phyloP scores from a whole-genome alignment of 2,888 invertebrate species.

The Platycheirus rosarum region DNA sequence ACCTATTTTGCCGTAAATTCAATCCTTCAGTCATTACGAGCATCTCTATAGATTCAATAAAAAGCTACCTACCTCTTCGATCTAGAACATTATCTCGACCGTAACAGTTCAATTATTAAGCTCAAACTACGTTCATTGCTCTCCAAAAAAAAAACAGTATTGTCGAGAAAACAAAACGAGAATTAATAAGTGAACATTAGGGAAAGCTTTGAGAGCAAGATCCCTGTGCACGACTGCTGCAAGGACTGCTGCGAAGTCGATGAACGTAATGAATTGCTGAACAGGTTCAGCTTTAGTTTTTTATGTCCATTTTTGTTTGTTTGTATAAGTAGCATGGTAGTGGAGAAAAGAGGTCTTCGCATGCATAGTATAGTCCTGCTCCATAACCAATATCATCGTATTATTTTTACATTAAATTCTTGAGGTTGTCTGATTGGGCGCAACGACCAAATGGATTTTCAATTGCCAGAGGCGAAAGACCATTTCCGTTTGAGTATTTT shows the following conservation, averaged over 20 bases:
- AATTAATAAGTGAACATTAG: constrained; percentile 57
- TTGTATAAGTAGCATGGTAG: not conserved
- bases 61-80: constrained; percentile 19
- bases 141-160: too few relatives aligned
- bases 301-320: constrained; percentile 48
- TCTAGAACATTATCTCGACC: constrained; percentile 14
- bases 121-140: constrained; percentile 5
- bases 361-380: constrained; percentile 4
- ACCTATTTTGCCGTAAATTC: constrained; percentile 50
- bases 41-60: constrained; percentile 8
- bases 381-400: constrained; percentile 58
- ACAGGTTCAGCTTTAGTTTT: constrained; percentile 63
- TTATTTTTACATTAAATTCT: constrained; percentile 70
- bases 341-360: too few relatives aligned
- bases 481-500: constrained; percentile 54
- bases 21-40: constrained; percentile 47
- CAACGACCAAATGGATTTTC: constrained; percentile 62
- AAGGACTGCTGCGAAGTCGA: constrained; percentile 11
- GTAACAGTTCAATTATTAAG: constrained; percentile 43
- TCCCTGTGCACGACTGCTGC: not conserved
- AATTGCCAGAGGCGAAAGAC: constrained; percentile 57
- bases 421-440: constrained; percentile 54
- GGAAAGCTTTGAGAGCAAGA: not conserved
- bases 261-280: constrained; percentile 61
- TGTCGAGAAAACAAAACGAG: too few relatives aligned